These are phyloP conservation scores for Poliocrania exsul DNA, from an alignment of 2,797 vertebrate genomes.

Conservation along the genomic window DNA sequence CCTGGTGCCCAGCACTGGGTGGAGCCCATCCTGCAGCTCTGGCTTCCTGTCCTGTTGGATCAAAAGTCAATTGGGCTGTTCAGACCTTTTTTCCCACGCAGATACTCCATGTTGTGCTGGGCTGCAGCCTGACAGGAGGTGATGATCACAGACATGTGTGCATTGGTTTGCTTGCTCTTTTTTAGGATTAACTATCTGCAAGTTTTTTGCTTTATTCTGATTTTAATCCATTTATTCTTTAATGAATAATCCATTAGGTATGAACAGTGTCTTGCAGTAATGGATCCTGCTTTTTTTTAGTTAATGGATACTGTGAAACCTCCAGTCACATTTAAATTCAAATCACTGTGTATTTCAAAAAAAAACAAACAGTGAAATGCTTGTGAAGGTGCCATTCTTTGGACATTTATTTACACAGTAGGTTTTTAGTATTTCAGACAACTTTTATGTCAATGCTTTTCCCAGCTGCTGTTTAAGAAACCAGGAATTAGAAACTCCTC, in stretches of 20 bases:
- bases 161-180: neutral
- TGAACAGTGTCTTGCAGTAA: neutral
- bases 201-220: neutral
- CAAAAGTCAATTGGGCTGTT: neutral
- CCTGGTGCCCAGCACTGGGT: neutral
- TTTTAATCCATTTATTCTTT: neutral
- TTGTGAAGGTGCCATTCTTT: neutral
- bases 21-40: neutral
- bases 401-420: neutral
- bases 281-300: neutral
- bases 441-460: neutral
- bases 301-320: neutral
- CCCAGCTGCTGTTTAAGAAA: neutral
- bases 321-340: neutral
- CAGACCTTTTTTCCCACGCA: neutral
- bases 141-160: neutral
- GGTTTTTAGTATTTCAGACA: neutral
- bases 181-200: neutral
- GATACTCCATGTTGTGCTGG: neutral
- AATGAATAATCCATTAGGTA: conserved; percentile 1
- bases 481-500: neutral
- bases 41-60: neutral
- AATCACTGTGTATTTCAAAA: neutral
- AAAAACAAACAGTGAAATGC: neutral
- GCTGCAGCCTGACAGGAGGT: neutral